Base-by-base conservation (phyloP, 2,888 invertebrate species). In the Marronus borbonicus region DNA sequence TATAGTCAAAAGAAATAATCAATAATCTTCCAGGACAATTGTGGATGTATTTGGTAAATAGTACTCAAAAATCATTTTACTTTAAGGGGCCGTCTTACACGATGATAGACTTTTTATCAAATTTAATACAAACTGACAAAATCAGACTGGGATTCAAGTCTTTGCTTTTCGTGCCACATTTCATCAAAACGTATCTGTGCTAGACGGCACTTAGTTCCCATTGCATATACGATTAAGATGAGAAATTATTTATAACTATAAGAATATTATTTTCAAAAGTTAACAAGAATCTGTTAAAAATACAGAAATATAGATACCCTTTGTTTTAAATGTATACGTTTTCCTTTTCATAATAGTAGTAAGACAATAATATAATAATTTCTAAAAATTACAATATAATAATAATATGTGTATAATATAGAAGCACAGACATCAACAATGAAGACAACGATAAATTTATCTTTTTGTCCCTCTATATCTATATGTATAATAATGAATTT, bases 391-490 rank as follows among this genome's bases (percentile, higher is more conserved):
- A 70, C 70, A 12, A 58, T 70, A 70, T 28, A 69, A 12, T 12
- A 17, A 62, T 68, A 44, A 49, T 52, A 28, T n/a, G 8, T 69
- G n/a, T 58, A 58, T 70, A 66, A n/a, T 44, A 50, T 36, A 70
- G 70, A 70, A 70, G 70, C 70, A 70, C 58, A 58, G 58, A 70
- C 58, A 70, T 70, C 39, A 70, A 70, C 70, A 70, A 70, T 70
- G 70, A 70, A 70, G 70, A 70, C 58, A 24, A 55, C 14, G 4
- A 4, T 58, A 36, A 20, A 2, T 60, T 60, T 17, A 60, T 20
- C 60, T 44, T 44, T 44, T 44, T 44, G 44, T 44, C 44, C 12
- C 44, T 44, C 44, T 44, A 44, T 44, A 8, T 44, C 44, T 44
- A 44, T 44, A 8, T 3, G 52, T 44, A 44, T 7, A 3, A 17